Evolutionary conservation across 2,888 invertebrate genomes (phyloP).

Genomic region (Sinelater perroti): DNA sequence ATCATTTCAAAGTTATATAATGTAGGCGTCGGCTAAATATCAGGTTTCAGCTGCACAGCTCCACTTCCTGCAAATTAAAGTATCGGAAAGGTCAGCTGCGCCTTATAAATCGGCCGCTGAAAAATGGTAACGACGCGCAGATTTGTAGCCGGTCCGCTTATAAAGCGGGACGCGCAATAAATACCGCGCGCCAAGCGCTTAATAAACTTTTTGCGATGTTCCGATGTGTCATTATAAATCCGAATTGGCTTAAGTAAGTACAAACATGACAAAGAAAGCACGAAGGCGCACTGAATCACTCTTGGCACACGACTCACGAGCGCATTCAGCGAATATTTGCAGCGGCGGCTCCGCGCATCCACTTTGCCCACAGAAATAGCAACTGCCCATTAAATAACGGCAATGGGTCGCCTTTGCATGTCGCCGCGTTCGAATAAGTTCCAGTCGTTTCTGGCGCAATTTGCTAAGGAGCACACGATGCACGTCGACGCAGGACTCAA

Average conservation of each 20-base stretch:
- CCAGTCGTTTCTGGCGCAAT: conserved; percentile 20
- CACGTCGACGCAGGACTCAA: conserved; percentile 18
- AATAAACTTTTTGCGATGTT: conserved; percentile 23
- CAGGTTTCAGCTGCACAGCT: neutral
- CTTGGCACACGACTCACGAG: conserved; percentile 42
- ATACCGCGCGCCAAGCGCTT: conserved; percentile 16
- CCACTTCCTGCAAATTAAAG: conserved; percentile 1
- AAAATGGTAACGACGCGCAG: conserved; percentile 20
- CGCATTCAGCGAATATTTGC: conserved; percentile 45
- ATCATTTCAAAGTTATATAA: too few species aligned
- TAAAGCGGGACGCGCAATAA: conserved; percentile 21
- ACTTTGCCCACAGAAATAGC: conserved; percentile 46
- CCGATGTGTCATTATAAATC: conserved; percentile 48
- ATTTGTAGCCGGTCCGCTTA: conserved; percentile 22
- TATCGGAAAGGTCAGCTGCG: conserved; percentile 4
- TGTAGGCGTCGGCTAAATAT: too few species aligned
- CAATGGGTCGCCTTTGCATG: conserved; percentile 7
- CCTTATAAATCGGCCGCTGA: conserved; percentile 13
- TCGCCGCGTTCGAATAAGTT: conserved; percentile 21
- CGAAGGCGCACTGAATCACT: conserved; percentile 51
- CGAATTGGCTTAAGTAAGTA: conserved; percentile 48
- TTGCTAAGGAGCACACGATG: conserved; percentile 16
- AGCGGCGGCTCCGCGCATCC: conserved; percentile 46
- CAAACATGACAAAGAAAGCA: conserved; percentile 54
- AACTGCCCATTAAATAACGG: conserved; percentile 24